A percentile compares a stretch with the other conserved stretches of the same genome.
Evolutionary conservation across 1,140 invertebrate genomes (phyloP).

Genomic region (Drosophila ohnishii): DNA sequence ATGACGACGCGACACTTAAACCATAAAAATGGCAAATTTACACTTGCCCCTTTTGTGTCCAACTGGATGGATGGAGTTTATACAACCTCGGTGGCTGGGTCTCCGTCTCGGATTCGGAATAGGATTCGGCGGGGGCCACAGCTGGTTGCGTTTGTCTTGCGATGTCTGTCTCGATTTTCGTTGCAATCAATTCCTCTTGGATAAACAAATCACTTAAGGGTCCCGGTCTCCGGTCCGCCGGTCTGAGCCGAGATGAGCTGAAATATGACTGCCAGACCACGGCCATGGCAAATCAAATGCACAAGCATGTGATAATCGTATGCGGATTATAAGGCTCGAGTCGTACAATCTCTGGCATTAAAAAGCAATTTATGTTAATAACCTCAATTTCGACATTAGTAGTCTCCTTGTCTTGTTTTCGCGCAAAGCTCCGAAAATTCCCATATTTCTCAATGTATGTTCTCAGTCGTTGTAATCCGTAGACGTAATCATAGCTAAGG

Average conservation of each 20-base stretch:
- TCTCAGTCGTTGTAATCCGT: slow-evolving; percentile 18
- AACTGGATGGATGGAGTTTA: slow-evolving; percentile 44
- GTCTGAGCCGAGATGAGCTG: slow-evolving; percentile 20
- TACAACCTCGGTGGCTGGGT: slow-evolving; percentile 16
- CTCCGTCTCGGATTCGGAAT: slow-evolving; percentile 15
- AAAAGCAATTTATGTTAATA: slow-evolving; percentile 51
- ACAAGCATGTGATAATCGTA: slow-evolving; percentile 42
- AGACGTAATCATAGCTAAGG: slow-evolving; percentile 27
- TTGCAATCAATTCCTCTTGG: slow-evolving; percentile 63
- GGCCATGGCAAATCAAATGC: slow-evolving; percentile 36
- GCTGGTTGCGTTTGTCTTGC: slow-evolving; percentile 38
- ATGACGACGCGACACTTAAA: slow-evolving; percentile 59
- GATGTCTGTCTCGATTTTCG: slow-evolving; percentile 30
- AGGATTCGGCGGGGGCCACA: slow-evolving; percentile 27
- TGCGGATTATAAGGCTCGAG: slow-evolving; percentile 33
- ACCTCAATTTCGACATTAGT: slow-evolving; percentile 24
- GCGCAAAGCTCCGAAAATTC: slow-evolving; percentile 2
- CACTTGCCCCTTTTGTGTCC: slow-evolving; percentile 30
- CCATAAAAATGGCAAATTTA: slow-evolving; percentile 62
- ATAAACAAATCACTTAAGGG: slow-evolving; percentile 60
- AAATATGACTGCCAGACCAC: slow-evolving; percentile 35
- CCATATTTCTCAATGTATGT: slow-evolving; percentile 1
- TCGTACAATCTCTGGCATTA: slow-evolving; percentile 36
- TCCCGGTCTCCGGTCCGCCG: background rate
- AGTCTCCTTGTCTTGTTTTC: slow-evolving; percentile 10